Percentiles rank a stretch among this genome's conserved stretches.
Conservation (phyloP, 2,113 vertebrate species). For the Archilochus colubris region DNA sequence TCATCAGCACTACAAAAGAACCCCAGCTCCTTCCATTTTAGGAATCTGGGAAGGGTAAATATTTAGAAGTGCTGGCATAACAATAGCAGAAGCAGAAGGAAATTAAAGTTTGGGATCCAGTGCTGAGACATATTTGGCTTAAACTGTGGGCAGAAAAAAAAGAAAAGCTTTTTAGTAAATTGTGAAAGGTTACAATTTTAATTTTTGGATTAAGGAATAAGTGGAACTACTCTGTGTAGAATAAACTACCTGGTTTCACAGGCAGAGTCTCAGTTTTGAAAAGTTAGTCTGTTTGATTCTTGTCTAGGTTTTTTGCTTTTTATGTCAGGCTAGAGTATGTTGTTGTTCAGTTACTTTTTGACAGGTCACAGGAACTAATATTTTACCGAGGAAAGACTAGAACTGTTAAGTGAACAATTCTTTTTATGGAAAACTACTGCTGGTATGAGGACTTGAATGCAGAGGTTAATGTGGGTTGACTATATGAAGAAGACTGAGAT, state of each 20-base stretch:
- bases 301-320: background rate
- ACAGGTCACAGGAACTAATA: background rate
- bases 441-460: background rate
- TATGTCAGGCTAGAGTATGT: background rate
- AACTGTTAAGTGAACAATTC: background rate
- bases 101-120: constrained; percentile 76
- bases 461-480: background rate
- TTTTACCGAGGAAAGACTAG: background rate
- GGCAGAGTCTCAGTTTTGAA: background rate
- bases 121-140: constrained; percentile 38
- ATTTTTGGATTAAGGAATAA: background rate
- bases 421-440: background rate
- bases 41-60: constrained; percentile 91
- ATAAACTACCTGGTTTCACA: background rate
- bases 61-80: constrained; percentile 83
- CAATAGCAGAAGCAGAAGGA: constrained; percentile 79
- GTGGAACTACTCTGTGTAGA: background rate
- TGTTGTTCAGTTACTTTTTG: background rate
- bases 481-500: background rate
- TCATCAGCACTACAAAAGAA: constrained; percentile 79
- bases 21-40: constrained; percentile 73
- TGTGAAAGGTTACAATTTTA: background rate
- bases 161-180: background rate
- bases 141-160: constrained; percentile 15
- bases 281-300: background rate